A percentile compares a stretch with the other conserved stretches of the same genome.
Conservation (phyloP, 2,888 invertebrate species). For the Autographa gamma region DNA sequence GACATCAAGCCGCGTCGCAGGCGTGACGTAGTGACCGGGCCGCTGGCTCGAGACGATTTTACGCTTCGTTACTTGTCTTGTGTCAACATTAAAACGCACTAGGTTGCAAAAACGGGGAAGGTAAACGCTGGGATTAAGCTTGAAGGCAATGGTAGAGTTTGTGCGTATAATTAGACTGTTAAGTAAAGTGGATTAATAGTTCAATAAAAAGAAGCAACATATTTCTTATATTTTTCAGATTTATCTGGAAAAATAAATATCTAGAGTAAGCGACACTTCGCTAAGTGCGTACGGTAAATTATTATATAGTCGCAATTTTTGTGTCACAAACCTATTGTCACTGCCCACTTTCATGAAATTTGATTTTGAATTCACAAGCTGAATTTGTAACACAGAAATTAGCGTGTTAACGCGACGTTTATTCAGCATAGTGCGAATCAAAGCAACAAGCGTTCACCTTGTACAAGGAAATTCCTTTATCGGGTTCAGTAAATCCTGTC, state of each 20-base stretch:
- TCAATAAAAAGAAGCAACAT: too few relatives aligned
- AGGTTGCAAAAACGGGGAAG: constrained; percentile 7
- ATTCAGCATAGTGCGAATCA: constrained; percentile 17
- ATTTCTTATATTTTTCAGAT: too few relatives aligned
- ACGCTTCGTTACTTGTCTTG: constrained; percentile 56
- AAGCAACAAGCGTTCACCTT: constrained; percentile 43
- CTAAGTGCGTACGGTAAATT: neutral
- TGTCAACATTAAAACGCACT: constrained; percentile 52
- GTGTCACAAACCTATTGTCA: too few relatives aligned
- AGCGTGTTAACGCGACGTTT: neutral
- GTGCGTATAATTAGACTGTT: too few relatives aligned
- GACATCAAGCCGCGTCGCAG: constrained; percentile 11
- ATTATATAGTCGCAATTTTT: too few relatives aligned
- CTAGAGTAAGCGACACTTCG: too few relatives aligned
- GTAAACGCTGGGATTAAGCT: too few relatives aligned
- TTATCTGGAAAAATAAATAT: too few relatives aligned
- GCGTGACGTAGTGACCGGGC: constrained; percentile 42
- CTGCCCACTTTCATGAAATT: too few relatives aligned
- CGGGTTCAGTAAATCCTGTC: constrained; percentile 49
- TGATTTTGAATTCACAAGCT: too few relatives aligned
- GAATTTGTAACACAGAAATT: neutral
- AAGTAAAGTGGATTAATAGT: too few relatives aligned
- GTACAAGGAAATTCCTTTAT: constrained; percentile 40
- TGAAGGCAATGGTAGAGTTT: too few relatives aligned
- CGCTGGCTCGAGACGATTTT: constrained; percentile 59